Conservation (phyloP, 2,113 vertebrate species). For the Psephotus haematonotus region DNA sequence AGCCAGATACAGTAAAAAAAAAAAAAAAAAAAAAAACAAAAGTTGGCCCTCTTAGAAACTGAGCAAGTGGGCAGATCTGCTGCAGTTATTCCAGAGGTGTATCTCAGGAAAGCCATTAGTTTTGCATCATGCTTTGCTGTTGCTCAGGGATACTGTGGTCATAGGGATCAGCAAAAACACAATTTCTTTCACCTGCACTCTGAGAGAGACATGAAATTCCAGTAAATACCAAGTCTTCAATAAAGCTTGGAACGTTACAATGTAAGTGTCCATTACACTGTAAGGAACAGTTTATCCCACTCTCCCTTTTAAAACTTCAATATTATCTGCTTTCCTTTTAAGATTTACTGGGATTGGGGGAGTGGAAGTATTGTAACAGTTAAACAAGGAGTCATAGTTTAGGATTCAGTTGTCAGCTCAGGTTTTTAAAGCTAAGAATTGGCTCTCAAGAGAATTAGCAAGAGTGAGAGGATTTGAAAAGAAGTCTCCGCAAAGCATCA, state of each 20-base stretch:
- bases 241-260: not conserved
- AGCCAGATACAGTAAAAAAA: not conserved
- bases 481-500: not conserved
- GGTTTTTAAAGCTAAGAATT: not conserved
- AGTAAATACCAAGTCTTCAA: not conserved
- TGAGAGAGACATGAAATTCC: not conserved
- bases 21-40: not conserved
- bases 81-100: not conserved
- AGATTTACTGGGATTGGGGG: not conserved
- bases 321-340: not conserved
- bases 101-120: not conserved
- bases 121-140: not conserved
- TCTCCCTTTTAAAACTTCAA: not conserved
- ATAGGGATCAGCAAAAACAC: not conserved
- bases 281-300: not conserved
- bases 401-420: not conserved
- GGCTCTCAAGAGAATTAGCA: not conserved
- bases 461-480: not conserved
- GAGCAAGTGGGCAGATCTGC: not conserved
- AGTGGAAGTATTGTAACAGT: not conserved
- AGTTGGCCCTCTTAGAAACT: not conserved
- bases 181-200: not conserved
- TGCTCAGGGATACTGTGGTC: constrained; percentile 6
- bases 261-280: not conserved
- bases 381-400: not conserved